Percentiles rank a stretch among this genome's conserved stretches.
Evolutionary conservation across 30 jellyfish, hydroid and myxozoan species (phyloP).

Genomic region (Aurelia sp.): DNA sequence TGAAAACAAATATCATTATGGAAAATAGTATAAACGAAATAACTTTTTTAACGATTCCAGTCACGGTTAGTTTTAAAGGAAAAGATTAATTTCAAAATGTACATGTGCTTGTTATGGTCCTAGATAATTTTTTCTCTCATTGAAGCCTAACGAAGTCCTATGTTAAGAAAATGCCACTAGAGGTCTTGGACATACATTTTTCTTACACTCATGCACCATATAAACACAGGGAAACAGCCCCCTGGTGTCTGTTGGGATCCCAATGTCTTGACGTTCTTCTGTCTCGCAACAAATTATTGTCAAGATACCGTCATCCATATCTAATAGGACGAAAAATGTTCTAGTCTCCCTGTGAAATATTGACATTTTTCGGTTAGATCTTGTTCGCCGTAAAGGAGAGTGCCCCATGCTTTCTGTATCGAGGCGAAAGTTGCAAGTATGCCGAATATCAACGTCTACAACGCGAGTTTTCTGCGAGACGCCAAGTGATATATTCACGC

Average conservation of each 20-base stretch:
- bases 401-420: background rate
- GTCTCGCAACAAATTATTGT: conserved; percentile 62
- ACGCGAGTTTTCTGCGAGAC: conserved; percentile 72
- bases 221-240: conserved; percentile 55
- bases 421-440: conserved; percentile 54
- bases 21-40: too few relatives aligned
- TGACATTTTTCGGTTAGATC: conserved; percentile 54
- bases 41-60: too few relatives aligned
- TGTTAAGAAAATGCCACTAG: conserved; percentile 56
- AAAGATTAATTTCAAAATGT: too few relatives aligned
- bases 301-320: conserved; percentile 46
- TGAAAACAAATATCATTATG: too few relatives aligned
- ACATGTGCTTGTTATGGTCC: too few relatives aligned
- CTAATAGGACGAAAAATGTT: conserved; percentile 52
- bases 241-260: conserved; percentile 14
- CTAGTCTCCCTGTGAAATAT: conserved; percentile 70
- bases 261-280: conserved; percentile 41
- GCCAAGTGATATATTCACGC: conserved; percentile 56
- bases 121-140: too few relatives aligned
- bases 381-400: conserved; percentile 11
- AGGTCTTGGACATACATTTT: conserved; percentile 68
- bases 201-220: conserved; percentile 67
- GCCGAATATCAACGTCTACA: conserved; percentile 46
- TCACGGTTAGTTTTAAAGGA: too few relatives aligned
- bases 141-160: too few relatives aligned